Evolutionary conservation across 2,797 vertebrate species (phyloP).

Genomic region (Poecilia velifera): DNA sequence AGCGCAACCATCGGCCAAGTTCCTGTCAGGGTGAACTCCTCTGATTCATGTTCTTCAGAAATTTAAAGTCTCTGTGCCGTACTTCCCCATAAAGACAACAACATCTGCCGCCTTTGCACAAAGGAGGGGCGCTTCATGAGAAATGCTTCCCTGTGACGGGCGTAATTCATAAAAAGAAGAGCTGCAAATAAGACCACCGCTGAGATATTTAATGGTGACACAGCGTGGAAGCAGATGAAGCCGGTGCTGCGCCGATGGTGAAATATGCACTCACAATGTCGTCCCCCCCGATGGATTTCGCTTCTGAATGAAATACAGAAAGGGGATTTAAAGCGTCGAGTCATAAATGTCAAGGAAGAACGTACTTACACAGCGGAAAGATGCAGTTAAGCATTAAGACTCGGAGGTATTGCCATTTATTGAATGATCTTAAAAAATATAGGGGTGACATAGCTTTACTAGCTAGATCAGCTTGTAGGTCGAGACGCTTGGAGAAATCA

Average conservation of each 20-base stretch:
- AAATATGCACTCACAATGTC: slow-evolving; percentile 19
- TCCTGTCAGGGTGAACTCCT: slow-evolving; percentile 40
- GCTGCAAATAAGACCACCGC: slow-evolving; percentile 41
- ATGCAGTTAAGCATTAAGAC: neutral
- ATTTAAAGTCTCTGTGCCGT: slow-evolving; percentile 6
- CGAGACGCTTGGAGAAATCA: neutral
- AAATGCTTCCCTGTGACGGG: slow-evolving; percentile 14
- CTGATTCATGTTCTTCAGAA: slow-evolving; percentile 30
- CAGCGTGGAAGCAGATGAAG: slow-evolving; percentile 22
- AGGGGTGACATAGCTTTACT: too few species aligned
- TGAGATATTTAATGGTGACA: slow-evolving; percentile 27
- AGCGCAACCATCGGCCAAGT: slow-evolving; percentile 41
- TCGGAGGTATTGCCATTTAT: neutral
- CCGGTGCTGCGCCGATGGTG: slow-evolving; percentile 31
- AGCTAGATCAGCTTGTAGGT: neutral
- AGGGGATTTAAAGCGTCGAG: slow-evolving; percentile 16
- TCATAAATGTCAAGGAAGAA: neutral
- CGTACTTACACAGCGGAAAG: neutral
- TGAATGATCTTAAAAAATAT: neutral
- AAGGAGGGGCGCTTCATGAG: slow-evolving; percentile 18
- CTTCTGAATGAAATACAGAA: slow-evolving; percentile 26
- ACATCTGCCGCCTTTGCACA: slow-evolving; percentile 22
- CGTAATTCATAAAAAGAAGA: slow-evolving; percentile 24
- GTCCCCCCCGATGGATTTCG: slow-evolving; percentile 24
- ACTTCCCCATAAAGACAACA: slow-evolving; percentile 45